Percentiles rank a stretch among this genome's conserved stretches.
Evolutionary conservation across 2,113 vertebrate genomes (phyloP).

Genomic region (Daboia siamensis): DNA sequence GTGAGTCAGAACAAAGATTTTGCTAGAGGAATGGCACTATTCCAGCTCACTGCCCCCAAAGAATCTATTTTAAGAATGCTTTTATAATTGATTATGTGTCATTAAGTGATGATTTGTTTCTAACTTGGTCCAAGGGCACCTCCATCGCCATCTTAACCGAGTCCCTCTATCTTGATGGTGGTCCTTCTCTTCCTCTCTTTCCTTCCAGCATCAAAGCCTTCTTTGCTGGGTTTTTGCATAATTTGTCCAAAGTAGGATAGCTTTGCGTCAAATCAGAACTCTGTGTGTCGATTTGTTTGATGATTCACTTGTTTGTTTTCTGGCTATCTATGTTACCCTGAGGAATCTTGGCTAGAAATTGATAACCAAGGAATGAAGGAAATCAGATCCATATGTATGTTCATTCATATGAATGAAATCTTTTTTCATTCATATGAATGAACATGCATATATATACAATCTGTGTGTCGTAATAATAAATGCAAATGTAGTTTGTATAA

Average conservation of each 20-base stretch:
- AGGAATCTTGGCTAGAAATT: neutral
- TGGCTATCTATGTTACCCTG: neutral
- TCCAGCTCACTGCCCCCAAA: neutral
- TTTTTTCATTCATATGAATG: too few relatives aligned
- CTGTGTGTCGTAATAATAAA: too few relatives aligned
- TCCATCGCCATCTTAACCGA: neutral
- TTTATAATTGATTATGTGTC: neutral
- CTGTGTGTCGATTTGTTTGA: neutral
- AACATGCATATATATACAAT: too few relatives aligned
- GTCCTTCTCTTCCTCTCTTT: too few relatives aligned
- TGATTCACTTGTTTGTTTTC: neutral
- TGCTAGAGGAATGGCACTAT: neutral
- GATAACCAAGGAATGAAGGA: neutral
- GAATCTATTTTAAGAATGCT: neutral
- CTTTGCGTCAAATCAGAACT: neutral
- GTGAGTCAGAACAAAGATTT: neutral
- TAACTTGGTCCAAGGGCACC: neutral
- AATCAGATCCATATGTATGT: too few relatives aligned
- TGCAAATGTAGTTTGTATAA: too few relatives aligned
- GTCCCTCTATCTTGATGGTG: too few relatives aligned
- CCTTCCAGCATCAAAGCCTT: too few relatives aligned
- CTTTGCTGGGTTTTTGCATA: neutral
- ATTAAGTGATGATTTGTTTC: neutral
- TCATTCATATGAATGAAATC: too few relatives aligned
- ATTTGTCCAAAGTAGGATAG: neutral